Evolutionary conservation across 2,888 invertebrate species (phyloP), one percentile per base, ranked within the genome.

Genomic region (Xylocampa areola): DNA sequence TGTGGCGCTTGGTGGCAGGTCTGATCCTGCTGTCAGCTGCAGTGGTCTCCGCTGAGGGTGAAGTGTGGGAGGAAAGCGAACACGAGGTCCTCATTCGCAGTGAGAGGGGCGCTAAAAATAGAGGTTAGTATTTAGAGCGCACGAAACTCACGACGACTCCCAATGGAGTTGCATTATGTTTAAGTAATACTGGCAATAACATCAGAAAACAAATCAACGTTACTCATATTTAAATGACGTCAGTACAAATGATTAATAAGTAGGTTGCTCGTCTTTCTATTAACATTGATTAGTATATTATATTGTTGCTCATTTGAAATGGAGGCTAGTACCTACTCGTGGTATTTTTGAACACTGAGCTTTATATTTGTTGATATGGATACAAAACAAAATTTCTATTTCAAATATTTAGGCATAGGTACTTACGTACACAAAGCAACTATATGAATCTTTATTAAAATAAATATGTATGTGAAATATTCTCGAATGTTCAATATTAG

Each of bases 31-130:
- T 95, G 68, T 91, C 92, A 19, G 85, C 94, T 40, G 92, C 94
- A n/a, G 85, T 91, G 60, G 90, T 87, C 8, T 81, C 92, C 23
- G 95, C 95, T 8, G 96, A 96, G 76, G 96, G 96, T 5, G 97
- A 97, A 91, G 95, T 96, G 58, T 96, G 96, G 96, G 96, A 97
- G 84, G 97, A 97, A 82, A 96, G 96, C 80, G 96, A 97, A 80
- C 96, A 96, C 82, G 97, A 97, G 87, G 95, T 97, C 55, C 95
- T 97, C 71, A 96, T 97, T 78, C 96, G 97, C 81, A 97, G 95
- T 82, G 96, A 96, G 86, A 95, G 97, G 63, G 97, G 97, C 61
- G 96, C 97, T 88, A 97, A 97, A 90, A 96, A 96, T 87, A 95
- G 95, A 90, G 96, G 96, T 96, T 86, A 62, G 85, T 85, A 58